These are phyloP conservation scores for Serilophus lunatus DNA, from an alignment of 2,113 vertebrate genomes.

Conservation along the genomic window DNA sequence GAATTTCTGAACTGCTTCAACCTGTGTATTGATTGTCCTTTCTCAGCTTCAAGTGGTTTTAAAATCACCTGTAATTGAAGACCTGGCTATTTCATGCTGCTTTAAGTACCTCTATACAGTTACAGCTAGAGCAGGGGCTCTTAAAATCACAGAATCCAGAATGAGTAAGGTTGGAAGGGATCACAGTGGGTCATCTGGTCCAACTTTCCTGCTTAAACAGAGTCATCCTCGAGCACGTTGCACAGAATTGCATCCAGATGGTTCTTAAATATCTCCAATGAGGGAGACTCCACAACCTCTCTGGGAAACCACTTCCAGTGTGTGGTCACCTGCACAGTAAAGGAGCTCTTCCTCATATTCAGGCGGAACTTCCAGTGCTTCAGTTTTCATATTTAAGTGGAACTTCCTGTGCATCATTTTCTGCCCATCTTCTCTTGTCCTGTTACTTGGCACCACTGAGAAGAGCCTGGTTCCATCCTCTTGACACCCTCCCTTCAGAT, in stretches of 20 bases:
- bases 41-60: neutral
- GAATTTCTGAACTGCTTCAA: neutral
- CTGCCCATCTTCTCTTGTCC: neutral
- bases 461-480: neutral
- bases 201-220: neutral
- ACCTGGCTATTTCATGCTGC: neutral
- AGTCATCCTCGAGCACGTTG: neutral
- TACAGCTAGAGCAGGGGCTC: neutral
- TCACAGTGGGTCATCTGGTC: neutral
- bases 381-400: neutral
- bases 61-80: neutral
- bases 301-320: neutral
- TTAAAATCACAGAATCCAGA: neutral
- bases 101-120: neutral
- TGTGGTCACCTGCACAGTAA: neutral
- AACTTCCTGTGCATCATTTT: neutral
- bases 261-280: neutral
- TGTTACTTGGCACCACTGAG: neutral
- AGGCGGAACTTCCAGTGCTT: neutral
- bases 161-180: neutral
- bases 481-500: neutral
- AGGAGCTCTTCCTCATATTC: neutral
- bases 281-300: neutral
- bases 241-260: neutral
- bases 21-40: neutral